Percentiles rank a stretch among this genome's conserved stretches.
Evolutionary conservation across 2,888 invertebrate genomes (phyloP).

Genomic region (Cosmorhoe ocellata): DNA sequence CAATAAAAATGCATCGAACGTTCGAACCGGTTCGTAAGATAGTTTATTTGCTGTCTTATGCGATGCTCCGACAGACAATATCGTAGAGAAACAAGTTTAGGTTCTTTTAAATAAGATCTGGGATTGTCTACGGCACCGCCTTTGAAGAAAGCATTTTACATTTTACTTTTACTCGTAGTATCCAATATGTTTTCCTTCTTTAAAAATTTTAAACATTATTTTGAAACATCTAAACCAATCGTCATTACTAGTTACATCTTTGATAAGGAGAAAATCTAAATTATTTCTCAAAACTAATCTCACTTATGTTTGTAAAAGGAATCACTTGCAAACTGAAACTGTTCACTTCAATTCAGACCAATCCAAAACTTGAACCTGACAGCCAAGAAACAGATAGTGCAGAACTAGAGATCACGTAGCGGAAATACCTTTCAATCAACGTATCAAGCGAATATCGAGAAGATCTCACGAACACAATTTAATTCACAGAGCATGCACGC

Average conservation of each 20-base stretch:
- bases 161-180: no score
- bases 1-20: conserved; percentile 78
- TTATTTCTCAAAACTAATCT: no score
- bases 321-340: conserved; percentile 10
- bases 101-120: conserved; percentile 8
- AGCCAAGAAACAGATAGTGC: conserved; percentile 29
- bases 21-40: conserved; percentile 55
- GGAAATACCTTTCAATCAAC: conserved; percentile 68
- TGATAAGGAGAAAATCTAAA: no score
- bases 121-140: neutral
- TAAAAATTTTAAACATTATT: no score
- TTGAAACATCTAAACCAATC: no score
- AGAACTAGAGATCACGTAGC: conserved; percentile 48
- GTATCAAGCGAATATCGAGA: conserved; percentile 51
- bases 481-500: conserved; percentile 56
- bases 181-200: no score
- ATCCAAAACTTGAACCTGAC: conserved; percentile 30
- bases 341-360: conserved; percentile 24
- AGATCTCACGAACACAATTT: conserved; percentile 56
- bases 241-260: no score
- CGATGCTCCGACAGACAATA: conserved; percentile 32
- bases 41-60: conserved; percentile 50
- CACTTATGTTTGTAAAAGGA: no score
- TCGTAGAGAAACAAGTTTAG: conserved; percentile 15
- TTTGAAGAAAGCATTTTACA: neutral